Evolutionary conservation across 2,113 vertebrate species (phyloP).

Genomic region (Ia io): DNA sequence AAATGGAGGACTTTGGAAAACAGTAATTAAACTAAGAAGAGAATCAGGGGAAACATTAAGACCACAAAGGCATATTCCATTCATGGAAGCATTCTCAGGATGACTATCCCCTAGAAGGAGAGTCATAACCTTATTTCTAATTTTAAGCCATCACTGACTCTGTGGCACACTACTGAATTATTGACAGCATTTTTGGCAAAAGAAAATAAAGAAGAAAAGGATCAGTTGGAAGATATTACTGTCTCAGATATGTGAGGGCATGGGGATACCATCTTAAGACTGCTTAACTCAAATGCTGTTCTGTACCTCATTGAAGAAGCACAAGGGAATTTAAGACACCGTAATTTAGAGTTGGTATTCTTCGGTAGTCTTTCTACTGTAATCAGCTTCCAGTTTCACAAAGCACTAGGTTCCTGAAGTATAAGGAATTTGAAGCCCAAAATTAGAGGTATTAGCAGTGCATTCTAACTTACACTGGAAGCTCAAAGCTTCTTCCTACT

Average conservation of each 20-base stretch:
- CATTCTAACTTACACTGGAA: constrained; percentile 6
- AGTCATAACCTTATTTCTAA: not conserved
- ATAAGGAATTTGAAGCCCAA: constrained; percentile 28
- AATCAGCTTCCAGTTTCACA: constrained; percentile 1
- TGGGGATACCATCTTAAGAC: not conserved
- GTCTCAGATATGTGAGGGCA: not conserved
- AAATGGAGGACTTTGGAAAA: constrained; percentile 45
- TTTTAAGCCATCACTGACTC: not conserved
- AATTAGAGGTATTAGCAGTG: constrained; percentile 44
- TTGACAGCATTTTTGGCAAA: not conserved
- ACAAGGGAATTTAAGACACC: not conserved
- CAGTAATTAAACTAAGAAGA: constrained; percentile 56
- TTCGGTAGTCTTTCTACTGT: not conserved
- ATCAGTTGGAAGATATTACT: not conserved
- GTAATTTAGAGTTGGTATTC: constrained; percentile 15
- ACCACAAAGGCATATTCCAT: not conserved
- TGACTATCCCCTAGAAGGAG: not conserved
- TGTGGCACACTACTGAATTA: not conserved
- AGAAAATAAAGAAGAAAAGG: constrained; percentile 22
- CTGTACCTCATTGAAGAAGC: not conserved
- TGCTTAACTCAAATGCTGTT: not conserved
- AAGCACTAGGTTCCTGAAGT: constrained; percentile 18
- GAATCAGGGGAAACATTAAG: not conserved
- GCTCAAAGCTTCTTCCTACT: not conserved
- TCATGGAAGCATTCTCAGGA: not conserved